A percentile compares a stretch with the other conserved stretches of the same genome.
Evolutionary conservation across 2,113 vertebrate genomes (phyloP).

Genomic region (Trematocara marginatum): DNA sequence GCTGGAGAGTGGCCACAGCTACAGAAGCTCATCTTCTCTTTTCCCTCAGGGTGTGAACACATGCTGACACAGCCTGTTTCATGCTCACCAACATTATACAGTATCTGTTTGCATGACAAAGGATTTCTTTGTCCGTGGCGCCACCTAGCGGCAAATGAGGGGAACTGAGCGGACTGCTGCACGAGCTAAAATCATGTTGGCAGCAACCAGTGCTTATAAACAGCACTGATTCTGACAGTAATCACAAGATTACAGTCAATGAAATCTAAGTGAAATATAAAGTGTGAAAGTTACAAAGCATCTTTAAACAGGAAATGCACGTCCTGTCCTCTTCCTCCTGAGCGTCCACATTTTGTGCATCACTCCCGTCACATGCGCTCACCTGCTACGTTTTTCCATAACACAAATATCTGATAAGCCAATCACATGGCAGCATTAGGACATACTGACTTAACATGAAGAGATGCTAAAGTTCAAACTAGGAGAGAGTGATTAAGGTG

Average conservation of each 20-base stretch:
- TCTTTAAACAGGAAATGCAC: background rate
- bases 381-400: background rate
- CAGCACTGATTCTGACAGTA: background rate
- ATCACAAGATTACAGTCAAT: background rate
- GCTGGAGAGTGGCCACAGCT: background rate
- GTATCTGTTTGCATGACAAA: background rate
- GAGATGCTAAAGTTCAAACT: background rate
- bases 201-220: background rate
- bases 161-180: background rate
- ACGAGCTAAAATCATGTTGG: rapidly evolving
- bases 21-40: background rate
- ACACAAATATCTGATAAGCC: background rate
- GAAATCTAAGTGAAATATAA: background rate
- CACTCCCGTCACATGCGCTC: rapidly evolving
- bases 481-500: background rate
- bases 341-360: background rate
- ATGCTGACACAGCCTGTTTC: background rate
- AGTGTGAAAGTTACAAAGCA: background rate
- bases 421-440: background rate
- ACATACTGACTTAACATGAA: background rate
- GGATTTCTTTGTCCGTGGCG: constrained; percentile 9
- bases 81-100: background rate
- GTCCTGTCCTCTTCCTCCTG: background rate
- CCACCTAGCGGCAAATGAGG: background rate
- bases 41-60: background rate